Evolutionary conservation across 2,888 invertebrate genomes (phyloP).

Genomic region (Chesias legatella): DNA sequence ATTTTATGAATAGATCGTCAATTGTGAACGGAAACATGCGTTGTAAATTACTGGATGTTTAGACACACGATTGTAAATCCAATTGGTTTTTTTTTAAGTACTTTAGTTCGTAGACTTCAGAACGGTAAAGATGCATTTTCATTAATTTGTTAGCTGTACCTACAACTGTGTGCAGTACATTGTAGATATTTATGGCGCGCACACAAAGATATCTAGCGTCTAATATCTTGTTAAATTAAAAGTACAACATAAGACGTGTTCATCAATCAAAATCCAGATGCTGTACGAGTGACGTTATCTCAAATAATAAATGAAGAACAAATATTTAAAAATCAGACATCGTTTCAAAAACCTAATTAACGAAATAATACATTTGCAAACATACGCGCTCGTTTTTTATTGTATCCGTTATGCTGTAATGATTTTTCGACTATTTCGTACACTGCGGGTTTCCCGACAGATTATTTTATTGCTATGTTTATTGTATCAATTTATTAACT

Average conservation of each 20-base stretch:
- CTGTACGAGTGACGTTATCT: constrained; percentile 18
- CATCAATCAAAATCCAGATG: constrained; percentile 23
- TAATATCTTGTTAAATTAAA: constrained; percentile 4
- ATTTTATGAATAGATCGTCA: constrained; percentile 57
- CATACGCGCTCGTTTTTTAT: constrained; percentile 16
- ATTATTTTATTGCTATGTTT: background rate
- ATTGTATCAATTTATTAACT: background rate
- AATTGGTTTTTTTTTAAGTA: constrained; percentile 22
- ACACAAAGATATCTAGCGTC: constrained; percentile 10
- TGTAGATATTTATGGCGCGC: too few relatives aligned
- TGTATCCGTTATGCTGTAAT: too few relatives aligned
- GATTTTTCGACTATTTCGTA: too few relatives aligned
- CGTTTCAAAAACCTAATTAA: constrained; percentile 26
- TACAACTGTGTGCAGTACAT: too few relatives aligned
- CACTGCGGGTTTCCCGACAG: too few relatives aligned
- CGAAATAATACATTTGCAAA: constrained; percentile 22
- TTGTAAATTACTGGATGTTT: constrained; percentile 41
- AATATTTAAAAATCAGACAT: constrained; percentile 25
- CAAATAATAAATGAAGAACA: constrained; percentile 7
- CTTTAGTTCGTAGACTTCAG: constrained; percentile 5
- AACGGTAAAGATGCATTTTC: too few relatives aligned
- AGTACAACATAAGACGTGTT: constrained; percentile 1
- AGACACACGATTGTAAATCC: constrained; percentile 23
- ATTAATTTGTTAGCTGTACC: too few relatives aligned
- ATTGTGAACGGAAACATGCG: constrained; percentile 52